Base-by-base conservation (phyloP, 2,113 vertebrate species). In the Brachyhypopomus gauderio region DNA sequence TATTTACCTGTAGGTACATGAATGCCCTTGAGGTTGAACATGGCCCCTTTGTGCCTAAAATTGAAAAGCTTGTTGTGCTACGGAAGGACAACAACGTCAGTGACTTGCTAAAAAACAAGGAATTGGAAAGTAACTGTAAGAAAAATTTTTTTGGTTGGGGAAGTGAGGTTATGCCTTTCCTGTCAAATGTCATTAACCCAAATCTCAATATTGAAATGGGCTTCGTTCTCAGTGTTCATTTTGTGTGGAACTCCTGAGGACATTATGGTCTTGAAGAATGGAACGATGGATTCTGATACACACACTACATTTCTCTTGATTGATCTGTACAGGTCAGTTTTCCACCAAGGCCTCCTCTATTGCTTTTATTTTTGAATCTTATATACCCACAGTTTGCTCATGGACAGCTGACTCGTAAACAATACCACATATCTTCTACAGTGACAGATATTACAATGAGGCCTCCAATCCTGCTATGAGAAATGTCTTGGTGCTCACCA, bases 251-350 rank as follows among this genome's bases (percentile, higher is more conserved):
- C 91, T 3, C 93, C 93, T 7, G 59, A 34, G 5, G 92, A 91
- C 0, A 0, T 97, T 0, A 0, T 45, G 4, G 20, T 23, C 14
- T 79, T 94, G 76, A 92, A 93, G 48, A 92, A 86, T 0, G 77
- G 52, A 0, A 76, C 63, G 17, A 34, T 0, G 7, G 52, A 67
- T 3, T 84, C 91, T 9, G 90, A 95, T 84, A 79, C 86, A 1
- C 91, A 96, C 20, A 87, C 91, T 9, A 83, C 95, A 77, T 94
- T 98, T 83, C 85, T 99, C 85, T 92, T 99, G 14, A 92, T 99
- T 78, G 96, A 99, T 89, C 93, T 98, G 75, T 96, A 95, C 94
- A 97, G 95, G 97, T 99, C 90, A 92, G 96, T 95, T 55, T n/a
- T 76, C 22, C 27, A 82, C 23, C 45, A 16, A 22, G 55, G 7